These are phyloP conservation scores for Brachypalpus laphriformis DNA, from an alignment of 2,888 invertebrate genomes.

Conservation along the genomic window DNA sequence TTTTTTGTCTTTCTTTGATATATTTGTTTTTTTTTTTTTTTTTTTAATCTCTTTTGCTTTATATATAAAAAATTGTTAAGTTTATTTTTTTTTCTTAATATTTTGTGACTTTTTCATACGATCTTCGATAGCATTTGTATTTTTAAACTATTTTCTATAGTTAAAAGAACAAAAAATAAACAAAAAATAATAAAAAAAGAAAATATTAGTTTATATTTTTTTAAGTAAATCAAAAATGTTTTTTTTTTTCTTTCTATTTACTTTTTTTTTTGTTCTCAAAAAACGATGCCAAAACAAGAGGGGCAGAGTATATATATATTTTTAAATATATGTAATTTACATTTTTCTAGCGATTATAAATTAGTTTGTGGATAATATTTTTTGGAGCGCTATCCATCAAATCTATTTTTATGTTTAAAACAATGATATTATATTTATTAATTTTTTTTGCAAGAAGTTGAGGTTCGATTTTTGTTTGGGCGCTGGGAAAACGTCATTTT, in stretches of 20 bases:
- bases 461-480: conserved; percentile 84
- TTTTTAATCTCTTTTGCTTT: conserved; percentile 32
- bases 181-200: conserved; percentile 59
- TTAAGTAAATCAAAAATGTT: conserved; percentile 58
- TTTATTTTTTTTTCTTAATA: conserved; percentile 57
- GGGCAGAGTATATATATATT: conserved; percentile 62
- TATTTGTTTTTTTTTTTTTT: conserved; percentile 71
- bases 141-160: conserved; percentile 70
- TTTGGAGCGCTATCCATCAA: conserved; percentile 30
- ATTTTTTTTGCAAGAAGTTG: conserved; percentile 83
- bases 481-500: conserved; percentile 82
- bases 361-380: conserved; percentile 36
- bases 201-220: conserved; percentile 69
- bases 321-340: conserved; percentile 55
- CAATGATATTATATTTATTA: conserved; percentile 69
- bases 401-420: conserved; percentile 63
- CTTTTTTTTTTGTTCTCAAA: conserved; percentile 62
- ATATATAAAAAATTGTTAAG: conserved; percentile 55
- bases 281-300: conserved; percentile 75
- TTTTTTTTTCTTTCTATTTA: conserved; percentile 60
- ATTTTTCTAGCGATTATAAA: conserved; percentile 61
- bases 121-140: conserved; percentile 70
- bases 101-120: conserved; percentile 75
- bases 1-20: conserved; percentile 78
- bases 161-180: conserved; percentile 64